phyloP scores from a whole-genome alignment of 2,113 vertebrate species.

The Porphyrio hochstetteri region DNA sequence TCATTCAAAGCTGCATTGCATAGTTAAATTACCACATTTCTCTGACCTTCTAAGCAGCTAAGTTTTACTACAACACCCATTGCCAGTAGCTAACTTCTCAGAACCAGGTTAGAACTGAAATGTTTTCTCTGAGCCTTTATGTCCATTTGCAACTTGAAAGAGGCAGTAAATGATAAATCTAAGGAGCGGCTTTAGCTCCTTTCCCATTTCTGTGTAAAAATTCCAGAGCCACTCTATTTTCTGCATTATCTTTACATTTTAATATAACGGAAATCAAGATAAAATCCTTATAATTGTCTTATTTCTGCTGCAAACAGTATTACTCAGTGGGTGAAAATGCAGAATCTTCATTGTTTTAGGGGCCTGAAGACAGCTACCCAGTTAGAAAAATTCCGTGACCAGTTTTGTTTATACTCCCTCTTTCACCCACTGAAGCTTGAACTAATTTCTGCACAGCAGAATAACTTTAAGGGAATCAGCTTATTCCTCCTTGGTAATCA shows the following conservation, averaged over 20 bases:
- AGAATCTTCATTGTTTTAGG: background rate
- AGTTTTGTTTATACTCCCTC: background rate
- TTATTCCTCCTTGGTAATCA: background rate
- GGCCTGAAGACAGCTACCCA: background rate
- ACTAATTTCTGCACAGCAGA: background rate
- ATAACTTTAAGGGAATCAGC: background rate
- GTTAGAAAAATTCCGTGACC: background rate
- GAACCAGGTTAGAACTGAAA: background rate
- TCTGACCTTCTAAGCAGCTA: background rate
- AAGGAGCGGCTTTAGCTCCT: background rate
- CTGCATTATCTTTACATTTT: background rate
- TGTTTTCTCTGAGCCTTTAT: fast-evolving
- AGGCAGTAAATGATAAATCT: background rate
- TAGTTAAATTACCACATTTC: background rate
- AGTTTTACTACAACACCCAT: background rate
- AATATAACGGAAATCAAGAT: background rate
- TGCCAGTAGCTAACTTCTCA: background rate
- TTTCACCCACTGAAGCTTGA: background rate
- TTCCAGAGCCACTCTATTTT: background rate
- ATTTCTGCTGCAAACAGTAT: background rate
- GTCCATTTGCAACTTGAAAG: background rate
- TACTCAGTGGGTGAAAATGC: background rate
- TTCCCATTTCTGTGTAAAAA: background rate
- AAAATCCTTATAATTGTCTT: background rate
- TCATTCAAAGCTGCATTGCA: background rate